Conservation (phyloP, 2,888 invertebrate genomes). For the Thera obeliscata region DNA sequence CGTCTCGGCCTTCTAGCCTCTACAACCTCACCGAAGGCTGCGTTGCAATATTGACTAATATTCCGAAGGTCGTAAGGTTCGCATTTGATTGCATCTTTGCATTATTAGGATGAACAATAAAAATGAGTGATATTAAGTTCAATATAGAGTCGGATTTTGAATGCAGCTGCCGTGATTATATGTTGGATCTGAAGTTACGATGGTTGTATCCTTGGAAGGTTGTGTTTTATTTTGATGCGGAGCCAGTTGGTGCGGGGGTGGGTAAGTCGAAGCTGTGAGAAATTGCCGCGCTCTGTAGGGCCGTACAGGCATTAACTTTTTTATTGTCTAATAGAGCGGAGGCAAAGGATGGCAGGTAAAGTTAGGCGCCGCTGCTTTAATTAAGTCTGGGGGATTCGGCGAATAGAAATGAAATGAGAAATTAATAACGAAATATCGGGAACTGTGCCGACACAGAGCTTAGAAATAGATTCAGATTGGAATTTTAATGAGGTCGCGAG, state of each 20-base stretch:
- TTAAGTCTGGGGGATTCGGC: slow-evolving; percentile 72
- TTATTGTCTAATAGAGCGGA: slow-evolving; percentile 81
- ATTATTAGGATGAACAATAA: slow-evolving; percentile 24
- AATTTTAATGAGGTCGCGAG: slow-evolving; percentile 36
- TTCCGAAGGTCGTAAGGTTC: slow-evolving; percentile 41
- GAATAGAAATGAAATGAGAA: slow-evolving; percentile 60
- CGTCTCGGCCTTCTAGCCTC: slow-evolving; percentile 64
- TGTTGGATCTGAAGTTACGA: slow-evolving; percentile 72
- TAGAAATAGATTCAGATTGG: slow-evolving; percentile 38
- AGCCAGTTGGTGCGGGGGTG: slow-evolving; percentile 50
- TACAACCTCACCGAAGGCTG: slow-evolving; percentile 56
- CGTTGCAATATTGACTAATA: slow-evolving; percentile 52
- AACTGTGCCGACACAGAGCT: slow-evolving; percentile 38
- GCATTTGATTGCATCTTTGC: slow-evolving; percentile 40
- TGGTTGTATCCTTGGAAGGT: slow-evolving; percentile 83
- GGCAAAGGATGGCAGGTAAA: slow-evolving; percentile 78
- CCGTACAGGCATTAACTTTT: slow-evolving; percentile 78
- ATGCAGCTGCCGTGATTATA: slow-evolving; percentile 48
- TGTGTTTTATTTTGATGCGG: slow-evolving; percentile 76
- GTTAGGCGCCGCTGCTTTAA: slow-evolving; percentile 79
- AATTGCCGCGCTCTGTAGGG: slow-evolving; percentile 73
- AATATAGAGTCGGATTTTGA: slow-evolving; percentile 53
- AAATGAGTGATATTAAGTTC: slow-evolving; percentile 11
- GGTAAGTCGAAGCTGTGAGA: slow-evolving; percentile 71
- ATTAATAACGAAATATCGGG: slow-evolving; percentile 59